Evolutionary conservation across 1,140 invertebrate genomes (phyloP).

Genomic region (Matsumurasca onukii): DNA sequence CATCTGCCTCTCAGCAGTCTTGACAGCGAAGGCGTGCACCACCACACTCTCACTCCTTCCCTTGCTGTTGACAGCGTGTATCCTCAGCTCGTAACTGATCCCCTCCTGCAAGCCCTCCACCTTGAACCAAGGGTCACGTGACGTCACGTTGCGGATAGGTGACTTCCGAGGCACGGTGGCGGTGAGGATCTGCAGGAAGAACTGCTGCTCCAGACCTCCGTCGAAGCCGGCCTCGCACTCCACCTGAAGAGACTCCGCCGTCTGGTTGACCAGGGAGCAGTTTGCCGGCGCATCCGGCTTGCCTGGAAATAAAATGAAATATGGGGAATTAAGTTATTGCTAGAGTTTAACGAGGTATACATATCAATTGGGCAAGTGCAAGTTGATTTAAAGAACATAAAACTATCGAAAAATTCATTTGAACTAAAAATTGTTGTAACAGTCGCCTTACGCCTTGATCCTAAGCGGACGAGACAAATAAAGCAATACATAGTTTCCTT

Average conservation of each 20-base stretch:
- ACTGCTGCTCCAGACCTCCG: slow-evolving; percentile 70
- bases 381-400: too few relatives aligned
- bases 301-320: slow-evolving; percentile 48
- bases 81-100: slow-evolving; percentile 62
- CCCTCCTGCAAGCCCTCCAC: slow-evolving; percentile 65
- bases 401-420: too few relatives aligned
- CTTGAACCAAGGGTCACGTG: slow-evolving; percentile 58
- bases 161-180: slow-evolving; percentile 54
- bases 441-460: too few relatives aligned
- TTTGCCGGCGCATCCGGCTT: slow-evolving; percentile 60
- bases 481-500: too few relatives aligned
- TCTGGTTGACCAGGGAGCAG: slow-evolving; percentile 77
- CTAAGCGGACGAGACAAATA: too few relatives aligned
- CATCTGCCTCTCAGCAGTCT: slow-evolving; percentile 70
- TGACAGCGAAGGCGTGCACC: slow-evolving; percentile 70
- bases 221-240: slow-evolving; percentile 62
- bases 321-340: too few relatives aligned
- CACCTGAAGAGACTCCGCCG: slow-evolving; percentile 68
- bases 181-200: slow-evolving; percentile 60
- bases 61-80: slow-evolving; percentile 71
- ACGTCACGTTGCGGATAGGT: slow-evolving; percentile 56
- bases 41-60: slow-evolving; percentile 66
- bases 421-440: too few relatives aligned
- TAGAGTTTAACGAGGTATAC: too few relatives aligned
- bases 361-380: too few relatives aligned